Percentiles rank a stretch among this genome's conserved stretches.
phyloP scores from a whole-genome alignment of 2,888 invertebrate species.

The Chirona hameri region DNA sequence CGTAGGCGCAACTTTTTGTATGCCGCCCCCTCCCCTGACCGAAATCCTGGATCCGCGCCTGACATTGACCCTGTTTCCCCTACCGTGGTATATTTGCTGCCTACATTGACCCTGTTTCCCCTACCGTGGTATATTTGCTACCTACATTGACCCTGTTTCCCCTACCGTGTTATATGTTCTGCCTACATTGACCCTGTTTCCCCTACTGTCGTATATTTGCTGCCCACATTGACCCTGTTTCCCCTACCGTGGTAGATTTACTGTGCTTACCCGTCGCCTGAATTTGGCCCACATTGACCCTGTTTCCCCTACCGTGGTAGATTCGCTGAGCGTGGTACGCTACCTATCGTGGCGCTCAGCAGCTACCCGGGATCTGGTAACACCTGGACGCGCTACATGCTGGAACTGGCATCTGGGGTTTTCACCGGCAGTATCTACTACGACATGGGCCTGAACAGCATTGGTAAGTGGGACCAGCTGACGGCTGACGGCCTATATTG shows the following conservation, averaged over 20 bases:
- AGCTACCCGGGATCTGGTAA: constrained; percentile 46
- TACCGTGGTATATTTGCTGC: too few relatives aligned
- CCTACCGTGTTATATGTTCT: neutral
- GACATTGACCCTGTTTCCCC: too few relatives aligned
- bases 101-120: too few relatives aligned
- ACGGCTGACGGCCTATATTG: too few relatives aligned
- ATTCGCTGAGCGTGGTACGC: neutral
- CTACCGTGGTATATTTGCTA: neutral
- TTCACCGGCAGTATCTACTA: constrained; percentile 46
- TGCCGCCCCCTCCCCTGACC: too few relatives aligned
- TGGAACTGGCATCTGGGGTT: constrained; percentile 45
- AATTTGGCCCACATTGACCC: too few relatives aligned
- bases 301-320: neutral
- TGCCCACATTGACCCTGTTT: too few relatives aligned
- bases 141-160: too few relatives aligned
- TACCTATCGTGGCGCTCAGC: neutral
- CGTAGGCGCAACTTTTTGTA: too few relatives aligned
- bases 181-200: too few relatives aligned
- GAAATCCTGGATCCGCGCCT: too few relatives aligned
- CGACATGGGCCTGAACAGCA: constrained; percentile 37
- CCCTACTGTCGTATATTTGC: neutral
- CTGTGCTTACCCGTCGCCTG: neutral
- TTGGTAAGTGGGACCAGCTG: constrained; percentile 30
- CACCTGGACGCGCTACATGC: constrained; percentile 46
- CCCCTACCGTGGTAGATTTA: neutral